Evolutionary conservation across 2,888 invertebrate species (phyloP).

Genomic region (Dryocosmus kuriphilus): DNA sequence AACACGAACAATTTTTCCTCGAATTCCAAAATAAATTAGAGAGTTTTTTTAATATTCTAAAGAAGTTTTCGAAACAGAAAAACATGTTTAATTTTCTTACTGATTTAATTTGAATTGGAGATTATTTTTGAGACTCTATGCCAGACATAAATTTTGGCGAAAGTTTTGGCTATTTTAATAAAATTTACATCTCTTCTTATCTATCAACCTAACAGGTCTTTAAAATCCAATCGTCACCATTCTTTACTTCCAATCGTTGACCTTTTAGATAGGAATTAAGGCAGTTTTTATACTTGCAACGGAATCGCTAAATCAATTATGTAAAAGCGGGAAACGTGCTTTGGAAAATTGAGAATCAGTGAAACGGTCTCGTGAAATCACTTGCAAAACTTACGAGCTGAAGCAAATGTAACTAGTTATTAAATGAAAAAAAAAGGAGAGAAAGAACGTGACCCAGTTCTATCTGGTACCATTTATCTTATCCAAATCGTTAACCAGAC

Average conservation of each 20-base stretch:
- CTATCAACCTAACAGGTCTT: background rate
- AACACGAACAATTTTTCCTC: background rate
- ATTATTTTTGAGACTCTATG: background rate
- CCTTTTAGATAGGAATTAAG: slow-evolving; percentile 23
- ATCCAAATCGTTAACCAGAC: slow-evolving; percentile 50
- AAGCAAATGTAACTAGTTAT: slow-evolving; percentile 46
- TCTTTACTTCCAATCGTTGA: slow-evolving; percentile 13
- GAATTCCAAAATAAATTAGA: background rate
- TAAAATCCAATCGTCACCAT: background rate
- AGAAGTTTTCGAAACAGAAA: background rate
- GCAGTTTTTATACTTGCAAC: slow-evolving; percentile 13
- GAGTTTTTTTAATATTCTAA: background rate
- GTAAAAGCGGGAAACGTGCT: slow-evolving; percentile 21
- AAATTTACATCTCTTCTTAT: slow-evolving; percentile 13
- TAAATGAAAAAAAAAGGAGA: slow-evolving; percentile 42
- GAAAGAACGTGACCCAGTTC: slow-evolving; percentile 47
- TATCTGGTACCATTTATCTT: slow-evolving; percentile 48
- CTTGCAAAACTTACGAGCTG: slow-evolving; percentile 40
- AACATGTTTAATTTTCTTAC: background rate
- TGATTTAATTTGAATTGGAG: background rate
- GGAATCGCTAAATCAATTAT: slow-evolving; percentile 35
- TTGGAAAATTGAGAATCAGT: slow-evolving; percentile 24
- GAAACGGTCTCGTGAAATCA: slow-evolving; percentile 43
- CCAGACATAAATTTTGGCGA: too few species aligned
- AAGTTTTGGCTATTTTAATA: background rate